phyloP scores from a whole-genome alignment of 30 jellyfish, hydroid and myxozoan species.

The Rhopilema esculentum region DNA sequence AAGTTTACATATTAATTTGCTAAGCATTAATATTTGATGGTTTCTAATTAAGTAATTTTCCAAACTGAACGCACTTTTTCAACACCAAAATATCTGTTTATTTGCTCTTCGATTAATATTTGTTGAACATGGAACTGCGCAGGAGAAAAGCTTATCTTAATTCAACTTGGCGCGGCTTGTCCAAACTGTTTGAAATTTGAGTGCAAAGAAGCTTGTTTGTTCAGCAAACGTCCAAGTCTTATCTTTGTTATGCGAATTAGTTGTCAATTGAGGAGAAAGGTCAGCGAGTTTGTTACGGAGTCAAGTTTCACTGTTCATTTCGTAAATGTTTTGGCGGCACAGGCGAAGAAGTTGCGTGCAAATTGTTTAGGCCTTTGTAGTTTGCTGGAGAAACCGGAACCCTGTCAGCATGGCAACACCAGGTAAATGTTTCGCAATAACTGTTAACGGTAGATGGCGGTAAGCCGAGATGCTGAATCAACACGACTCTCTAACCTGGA shows the following conservation, averaged over 20 bases:
- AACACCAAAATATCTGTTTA: neutral
- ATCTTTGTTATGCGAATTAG: constrained; percentile 34
- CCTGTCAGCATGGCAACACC: neutral
- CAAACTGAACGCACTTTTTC: neutral
- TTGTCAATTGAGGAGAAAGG: constrained; percentile 27
- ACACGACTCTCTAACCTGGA: no score
- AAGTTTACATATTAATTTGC: neutral
- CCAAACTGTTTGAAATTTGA: constrained; percentile 15
- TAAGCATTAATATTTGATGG: neutral
- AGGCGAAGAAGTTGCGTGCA: neutral
- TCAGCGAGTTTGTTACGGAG: constrained; percentile 23
- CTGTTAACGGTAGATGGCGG: neutral
- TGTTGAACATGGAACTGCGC: neutral
- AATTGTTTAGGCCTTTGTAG: neutral
- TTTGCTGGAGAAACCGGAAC: neutral
- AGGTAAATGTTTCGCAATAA: neutral
- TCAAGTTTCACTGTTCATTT: constrained; percentile 22
- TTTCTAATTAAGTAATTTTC: neutral
- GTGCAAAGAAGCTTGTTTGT: constrained; percentile 3
- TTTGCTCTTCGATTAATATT: neutral
- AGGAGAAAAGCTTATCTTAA: neutral
- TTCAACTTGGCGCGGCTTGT: constrained; percentile 41
- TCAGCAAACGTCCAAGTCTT: constrained; percentile 14
- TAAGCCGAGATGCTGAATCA: neutral
- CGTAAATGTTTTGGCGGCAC: neutral